Evolutionary conservation across 2,888 invertebrate genomes (phyloP), one percentile per base, ranked within the genome.

Genomic region (Lithophane socia): DNA sequence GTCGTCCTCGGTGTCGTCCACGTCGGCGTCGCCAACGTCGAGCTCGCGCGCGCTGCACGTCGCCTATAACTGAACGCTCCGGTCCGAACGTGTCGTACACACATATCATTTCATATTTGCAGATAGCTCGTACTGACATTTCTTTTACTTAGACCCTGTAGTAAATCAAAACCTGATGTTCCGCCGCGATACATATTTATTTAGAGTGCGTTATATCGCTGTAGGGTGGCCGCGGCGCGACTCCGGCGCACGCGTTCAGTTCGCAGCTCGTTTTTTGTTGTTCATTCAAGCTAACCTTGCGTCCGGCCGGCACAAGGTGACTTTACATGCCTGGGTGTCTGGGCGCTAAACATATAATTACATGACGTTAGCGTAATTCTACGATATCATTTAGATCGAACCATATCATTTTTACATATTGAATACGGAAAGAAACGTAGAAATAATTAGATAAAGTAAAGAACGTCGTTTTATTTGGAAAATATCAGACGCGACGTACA

Each of bases 261-360:
- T 92, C 89, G 91, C 90, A 90, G 92, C 90, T 92, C 89, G 88
- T 94, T 95, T 96, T 96, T 95, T 96, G 93, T 95, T 95, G 92
- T 94, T 95, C 94, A 94, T 95, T 96, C 93, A 94, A 94, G 90
- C 89, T 95, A 95, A 96, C 96, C 96, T 96, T 96, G 96, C 91
- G 91, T 91, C 82, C 88, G 88, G 83, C 93, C 92, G 93, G 84
- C 90, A 93, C 95, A 96, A 96, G 96, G 96, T 96, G 96, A 96
- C 96, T 96, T 96, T 95, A 94, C 92, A 94, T 93, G 95, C 94
- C 95, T 94, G 95, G 91, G 92, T 93, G 95, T 95, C 95, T 95
- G 96, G 93, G 92, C 95, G 94, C 93, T 94, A 94, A 95, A 94
- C 94, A 92, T 95, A 92, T 95, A 95, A 96, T 96, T 96, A 96